Base-by-base conservation (phyloP, 2,888 invertebrate species). In the Orchesella flavescens region DNA sequence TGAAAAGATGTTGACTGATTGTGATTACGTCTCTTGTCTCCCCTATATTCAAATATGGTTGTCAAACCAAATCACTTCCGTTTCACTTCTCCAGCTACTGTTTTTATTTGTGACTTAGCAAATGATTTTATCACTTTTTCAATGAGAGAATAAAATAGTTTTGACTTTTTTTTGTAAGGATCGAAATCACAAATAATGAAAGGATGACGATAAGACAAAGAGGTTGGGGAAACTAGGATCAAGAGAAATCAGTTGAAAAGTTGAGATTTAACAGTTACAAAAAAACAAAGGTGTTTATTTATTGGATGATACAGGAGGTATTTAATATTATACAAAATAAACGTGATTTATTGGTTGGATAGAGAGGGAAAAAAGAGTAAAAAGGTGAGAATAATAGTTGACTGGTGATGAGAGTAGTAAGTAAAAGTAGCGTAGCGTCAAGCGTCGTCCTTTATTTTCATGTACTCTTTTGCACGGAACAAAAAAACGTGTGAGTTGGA, bases 371-470 rank as follows among this genome's bases (percentile, higher is more conserved):
- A n/a, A 49, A 34, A 34, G 15, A 49, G n/a, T 3, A 49, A 10
- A 49, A 49, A 49, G 49, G 49, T 49, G 49, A 34, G 34, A 34
- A 34, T 7, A 7, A 34, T 34, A 34, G 34, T n/a, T 34, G 34
- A 34, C 34, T 34, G 34, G 34, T 34, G 34, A 34, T 34, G 34
- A 34, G 34, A 34, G 34, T 34, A 34, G 34, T 34, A 34, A 34
- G 34, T 34, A 57, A 57, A 57, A 19, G 21, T 19, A 21, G 5
- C 57, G 69, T 13, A 23, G 53, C 72, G 72, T 78, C 78, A 75
- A 82, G 82, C 76, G 82, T 82, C 81, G 71, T 72, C 68, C 55
- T 49, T 34, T n/a, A n/a, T n/a, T 46, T 63, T 23, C 44, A n/a
- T 74, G 49, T 69, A n/a, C 49, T 63, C 24, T 34, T 34, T 34